Evolutionary conservation across 2,113 vertebrate genomes (phyloP).

Genomic region (Paradisaea rubra): DNA sequence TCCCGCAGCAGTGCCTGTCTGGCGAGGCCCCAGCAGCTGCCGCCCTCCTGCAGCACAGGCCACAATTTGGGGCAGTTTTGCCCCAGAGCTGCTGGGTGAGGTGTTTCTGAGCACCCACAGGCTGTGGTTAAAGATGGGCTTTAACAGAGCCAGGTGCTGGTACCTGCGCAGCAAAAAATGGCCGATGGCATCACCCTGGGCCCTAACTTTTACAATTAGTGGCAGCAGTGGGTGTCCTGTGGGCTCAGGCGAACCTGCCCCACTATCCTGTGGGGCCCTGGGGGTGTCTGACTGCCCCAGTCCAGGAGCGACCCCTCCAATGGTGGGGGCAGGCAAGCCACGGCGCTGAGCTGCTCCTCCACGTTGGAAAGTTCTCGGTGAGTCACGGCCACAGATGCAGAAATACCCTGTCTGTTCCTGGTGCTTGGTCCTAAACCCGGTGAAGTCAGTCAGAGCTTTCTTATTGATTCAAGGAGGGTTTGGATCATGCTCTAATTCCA

Average conservation of each 20-base stretch:
- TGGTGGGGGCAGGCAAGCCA: background rate
- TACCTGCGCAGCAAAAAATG: background rate
- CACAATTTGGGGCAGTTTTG: background rate
- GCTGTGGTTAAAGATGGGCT: background rate
- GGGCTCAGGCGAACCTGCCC: rapidly evolving
- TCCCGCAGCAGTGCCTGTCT: background rate
- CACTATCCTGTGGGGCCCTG: rapidly evolving
- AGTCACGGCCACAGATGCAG: background rate
- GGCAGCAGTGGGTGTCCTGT: background rate
- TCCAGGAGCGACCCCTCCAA: rapidly evolving
- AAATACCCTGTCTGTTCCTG: background rate
- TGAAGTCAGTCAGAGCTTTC: background rate
- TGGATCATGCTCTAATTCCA: background rate
- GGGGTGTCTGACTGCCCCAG: background rate
- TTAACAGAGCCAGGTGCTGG: background rate
- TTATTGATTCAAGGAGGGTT: background rate
- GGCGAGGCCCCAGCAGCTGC: background rate
- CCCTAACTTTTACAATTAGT: background rate
- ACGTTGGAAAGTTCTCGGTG: conserved; percentile 42
- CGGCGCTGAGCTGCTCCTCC: background rate
- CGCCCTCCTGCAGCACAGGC: background rate
- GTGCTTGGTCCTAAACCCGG: background rate
- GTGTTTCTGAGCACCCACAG: background rate
- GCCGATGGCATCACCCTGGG: background rate
- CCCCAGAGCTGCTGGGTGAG: background rate